Base-by-base conservation (phyloP, 2,113 vertebrate species). In the Aleadryas rufinucha region DNA sequence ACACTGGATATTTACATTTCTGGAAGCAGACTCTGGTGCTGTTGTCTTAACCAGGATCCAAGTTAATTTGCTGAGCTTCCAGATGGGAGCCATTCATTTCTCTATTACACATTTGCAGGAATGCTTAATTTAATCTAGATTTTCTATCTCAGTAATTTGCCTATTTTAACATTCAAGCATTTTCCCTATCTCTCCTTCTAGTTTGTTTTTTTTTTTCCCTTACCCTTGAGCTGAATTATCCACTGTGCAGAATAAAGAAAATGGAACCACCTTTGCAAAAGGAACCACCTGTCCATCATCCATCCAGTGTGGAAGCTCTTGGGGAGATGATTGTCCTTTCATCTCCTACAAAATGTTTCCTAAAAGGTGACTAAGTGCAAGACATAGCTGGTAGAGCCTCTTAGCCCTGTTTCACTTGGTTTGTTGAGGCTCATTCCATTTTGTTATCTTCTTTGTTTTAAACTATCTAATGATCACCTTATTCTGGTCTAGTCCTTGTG, bases 51-150 rank as follows among this genome's bases (percentile, higher is more conserved):
- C 70, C 44, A 65, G 50, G 45, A 93, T 94, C 83, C 90, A 70
- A 81, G 89, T 82, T 93, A 94, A 94, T 96, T 93, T 94, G 64
- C 90, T 68, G 93, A 77, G 44, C 72, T 70, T 94, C 85, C 76
- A 95, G 89, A 96, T 95, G 92, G 77, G 72, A 92, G 52, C n/a
- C 60, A 68, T 93, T 94, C 14, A 0, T 91, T 95, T 89, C 63
- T 87, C 53, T 94, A 59, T 91, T 91, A 93, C 60, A 87, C 27
- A 70, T 87, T 95, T 82, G 41, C 70, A 95, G 84, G 86, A 95
- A 87, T 91, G 82, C 54, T 88, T 96, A 89, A 93, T 93, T 96
- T 96, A 85, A 93, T 96, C 90, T 96, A 84, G 90, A 86, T 80
- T 89, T 95, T 93, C 82, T 93, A 90, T 60, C 64, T 71, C 76